Evolutionary conservation across 2,888 invertebrate species (phyloP).

Genomic region (Onchidella celtica): DNA sequence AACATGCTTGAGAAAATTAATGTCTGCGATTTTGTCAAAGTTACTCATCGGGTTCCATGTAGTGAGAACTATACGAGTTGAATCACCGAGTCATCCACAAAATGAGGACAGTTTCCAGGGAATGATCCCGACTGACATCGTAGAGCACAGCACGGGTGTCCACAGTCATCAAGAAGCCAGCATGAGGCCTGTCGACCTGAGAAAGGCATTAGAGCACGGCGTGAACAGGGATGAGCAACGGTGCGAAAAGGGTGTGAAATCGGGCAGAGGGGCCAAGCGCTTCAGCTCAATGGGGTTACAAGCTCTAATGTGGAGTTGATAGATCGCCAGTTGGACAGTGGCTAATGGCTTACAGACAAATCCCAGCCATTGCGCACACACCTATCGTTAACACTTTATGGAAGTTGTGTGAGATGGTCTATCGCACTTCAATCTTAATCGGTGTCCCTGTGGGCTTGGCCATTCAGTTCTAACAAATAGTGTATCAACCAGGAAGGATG

Average conservation of each 20-base stretch:
- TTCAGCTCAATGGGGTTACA: background rate
- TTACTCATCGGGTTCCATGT: too few species aligned
- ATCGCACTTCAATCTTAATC: too few species aligned
- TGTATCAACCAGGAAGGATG: too few species aligned
- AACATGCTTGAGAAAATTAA: too few species aligned
- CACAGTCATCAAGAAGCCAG: background rate
- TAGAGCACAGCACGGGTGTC: background rate
- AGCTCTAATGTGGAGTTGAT: background rate
- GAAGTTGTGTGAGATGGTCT: too few species aligned
- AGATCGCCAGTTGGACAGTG: background rate
- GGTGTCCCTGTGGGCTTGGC: too few species aligned
- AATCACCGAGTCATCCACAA: background rate
- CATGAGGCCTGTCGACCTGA: background rate
- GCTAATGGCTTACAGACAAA: background rate
- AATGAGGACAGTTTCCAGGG: background rate
- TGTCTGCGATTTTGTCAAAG: too few species aligned
- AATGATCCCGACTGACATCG: background rate
- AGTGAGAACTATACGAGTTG: too few species aligned
- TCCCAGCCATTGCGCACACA: background rate
- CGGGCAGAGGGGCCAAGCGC: background rate
- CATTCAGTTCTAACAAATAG: too few species aligned
- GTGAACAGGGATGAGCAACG: constrained; percentile 5
- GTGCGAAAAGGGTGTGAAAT: background rate
- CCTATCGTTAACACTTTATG: background rate
- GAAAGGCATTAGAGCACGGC: constrained; percentile 7